These are phyloP conservation scores for Luidia sarsii DNA, from an alignment of 53 echinoderm and acorn worm species.

Conservation along the genomic window DNA sequence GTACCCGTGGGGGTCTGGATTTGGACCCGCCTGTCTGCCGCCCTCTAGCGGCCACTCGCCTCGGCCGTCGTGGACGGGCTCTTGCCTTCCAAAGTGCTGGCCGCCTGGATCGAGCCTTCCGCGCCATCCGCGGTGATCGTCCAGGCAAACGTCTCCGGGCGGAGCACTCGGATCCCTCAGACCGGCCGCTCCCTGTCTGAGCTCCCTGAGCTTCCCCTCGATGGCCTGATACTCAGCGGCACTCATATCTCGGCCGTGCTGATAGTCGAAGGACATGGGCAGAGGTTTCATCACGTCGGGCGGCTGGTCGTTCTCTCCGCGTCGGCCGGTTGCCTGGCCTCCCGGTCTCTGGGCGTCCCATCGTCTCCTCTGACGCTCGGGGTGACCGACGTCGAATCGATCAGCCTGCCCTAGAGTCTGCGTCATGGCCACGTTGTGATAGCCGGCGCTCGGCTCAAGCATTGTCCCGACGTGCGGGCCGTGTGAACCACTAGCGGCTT, in stretches of 20 bases:
- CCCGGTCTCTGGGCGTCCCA: neutral
- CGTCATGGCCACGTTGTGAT: no score
- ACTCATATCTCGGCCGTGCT: slow-evolving; percentile 16
- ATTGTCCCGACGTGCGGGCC: slow-evolving; percentile 34
- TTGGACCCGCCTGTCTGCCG: neutral
- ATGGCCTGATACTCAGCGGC: neutral
- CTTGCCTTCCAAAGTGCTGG: slow-evolving; percentile 7
- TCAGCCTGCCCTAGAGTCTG: neutral
- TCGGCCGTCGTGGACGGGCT: neutral
- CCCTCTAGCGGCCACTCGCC: neutral
- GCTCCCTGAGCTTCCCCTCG: neutral
- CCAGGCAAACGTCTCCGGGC: neutral
- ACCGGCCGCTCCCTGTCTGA: neutral
- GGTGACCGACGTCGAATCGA: neutral
- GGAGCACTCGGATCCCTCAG: neutral
- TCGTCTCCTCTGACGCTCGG: neutral
- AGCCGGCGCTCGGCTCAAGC: no score
- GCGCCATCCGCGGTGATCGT: neutral
- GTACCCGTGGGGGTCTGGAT: neutral
- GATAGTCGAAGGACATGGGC: slow-evolving; percentile 18
- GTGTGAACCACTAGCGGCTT: neutral
- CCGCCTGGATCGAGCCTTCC: neutral
- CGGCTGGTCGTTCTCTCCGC: neutral
- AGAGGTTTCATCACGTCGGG: neutral
- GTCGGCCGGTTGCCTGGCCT: no score